phyloP scores from a whole-genome alignment of 2,113 vertebrate species.

The Meles meles region DNA sequence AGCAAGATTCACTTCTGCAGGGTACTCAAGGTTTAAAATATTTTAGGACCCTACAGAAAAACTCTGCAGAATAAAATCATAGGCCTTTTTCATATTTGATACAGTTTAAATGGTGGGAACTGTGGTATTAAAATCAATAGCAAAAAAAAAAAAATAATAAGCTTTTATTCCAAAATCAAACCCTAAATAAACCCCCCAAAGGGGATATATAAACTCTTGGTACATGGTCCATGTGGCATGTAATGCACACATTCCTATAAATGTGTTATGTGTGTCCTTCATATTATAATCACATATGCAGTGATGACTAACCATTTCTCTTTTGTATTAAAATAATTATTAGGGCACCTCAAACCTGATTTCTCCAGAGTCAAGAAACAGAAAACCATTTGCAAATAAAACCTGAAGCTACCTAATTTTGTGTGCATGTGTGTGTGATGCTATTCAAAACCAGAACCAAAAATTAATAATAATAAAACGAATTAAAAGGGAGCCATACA shows the following conservation, averaged over 20 bases:
- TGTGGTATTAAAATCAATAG: background rate
- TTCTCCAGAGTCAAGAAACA: background rate
- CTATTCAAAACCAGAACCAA: background rate
- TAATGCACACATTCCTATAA: background rate
- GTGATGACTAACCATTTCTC: background rate
- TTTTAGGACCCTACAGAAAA: background rate
- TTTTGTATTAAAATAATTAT: conserved; percentile 15
- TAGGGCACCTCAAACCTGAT: background rate
- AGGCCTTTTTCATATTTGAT: background rate
- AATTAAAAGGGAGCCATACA: background rate
- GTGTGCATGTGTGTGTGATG: background rate
- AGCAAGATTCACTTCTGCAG: background rate
- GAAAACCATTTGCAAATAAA: background rate
- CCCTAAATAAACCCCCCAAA: background rate
- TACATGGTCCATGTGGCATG: background rate
- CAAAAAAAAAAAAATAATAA: background rate
- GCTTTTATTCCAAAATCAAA: background rate
- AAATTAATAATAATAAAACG: background rate
- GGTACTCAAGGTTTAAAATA: background rate
- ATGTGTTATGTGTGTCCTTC: background rate
- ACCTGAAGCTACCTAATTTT: background rate
- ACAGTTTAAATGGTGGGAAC: background rate
- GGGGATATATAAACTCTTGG: background rate
- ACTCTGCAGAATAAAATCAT: background rate
- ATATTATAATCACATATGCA: background rate